A percentile compares a stretch with the other conserved stretches of the same genome.
Conservation (phyloP, 1,140 invertebrate species). For the Eueides isabella region DNA sequence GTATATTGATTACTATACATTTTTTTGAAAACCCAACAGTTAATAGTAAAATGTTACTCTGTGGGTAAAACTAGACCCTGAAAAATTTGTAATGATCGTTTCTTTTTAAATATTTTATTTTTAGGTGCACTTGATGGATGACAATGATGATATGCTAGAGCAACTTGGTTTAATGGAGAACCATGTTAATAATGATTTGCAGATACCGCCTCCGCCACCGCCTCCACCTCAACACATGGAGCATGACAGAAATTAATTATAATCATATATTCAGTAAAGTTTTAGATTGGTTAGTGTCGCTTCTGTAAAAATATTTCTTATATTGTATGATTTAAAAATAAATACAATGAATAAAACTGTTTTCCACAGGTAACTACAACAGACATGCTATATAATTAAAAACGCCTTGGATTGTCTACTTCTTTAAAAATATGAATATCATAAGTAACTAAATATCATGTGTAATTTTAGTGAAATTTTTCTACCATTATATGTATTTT, state of each 20-base stretch:
- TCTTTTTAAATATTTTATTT: background rate
- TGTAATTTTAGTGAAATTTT: conserved; percentile 4
- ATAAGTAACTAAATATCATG: conserved; percentile 3
- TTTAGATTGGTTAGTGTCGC: background rate
- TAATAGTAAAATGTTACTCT: no score
- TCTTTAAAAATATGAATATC: background rate
- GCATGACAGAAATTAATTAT: conserved; percentile 51
- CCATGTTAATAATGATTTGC: conserved; percentile 54
- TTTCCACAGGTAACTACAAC: background rate
- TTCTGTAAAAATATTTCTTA: background rate
- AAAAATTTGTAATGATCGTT: no score
- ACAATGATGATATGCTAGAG: conserved; percentile 76
- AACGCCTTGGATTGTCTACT: background rate
- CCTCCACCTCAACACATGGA: conserved; percentile 64
- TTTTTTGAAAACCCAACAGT: no score
- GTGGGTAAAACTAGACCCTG: no score
- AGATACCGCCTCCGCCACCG: conserved; percentile 54
- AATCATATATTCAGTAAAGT: conserved; percentile 7
- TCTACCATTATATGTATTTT: conserved; percentile 62
- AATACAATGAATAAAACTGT: background rate
- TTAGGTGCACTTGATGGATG: conserved; percentile 73
- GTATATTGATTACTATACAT: no score
- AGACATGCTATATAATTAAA: background rate
- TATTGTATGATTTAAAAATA: background rate
- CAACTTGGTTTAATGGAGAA: conserved; percentile 71